Conservation (phyloP, 2,113 vertebrate species). For the Neomonachus schauinslandi region DNA sequence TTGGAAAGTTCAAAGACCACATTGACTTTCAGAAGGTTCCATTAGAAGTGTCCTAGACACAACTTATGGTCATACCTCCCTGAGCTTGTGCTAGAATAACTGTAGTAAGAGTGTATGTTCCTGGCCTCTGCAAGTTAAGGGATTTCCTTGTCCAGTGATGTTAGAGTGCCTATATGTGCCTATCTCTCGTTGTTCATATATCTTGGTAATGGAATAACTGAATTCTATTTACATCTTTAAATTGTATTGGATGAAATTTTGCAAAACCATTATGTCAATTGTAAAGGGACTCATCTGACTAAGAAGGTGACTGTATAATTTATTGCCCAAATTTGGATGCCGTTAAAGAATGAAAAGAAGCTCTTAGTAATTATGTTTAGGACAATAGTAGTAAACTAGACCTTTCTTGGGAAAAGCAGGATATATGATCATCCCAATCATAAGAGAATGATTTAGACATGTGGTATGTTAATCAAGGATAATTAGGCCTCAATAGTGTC, state of each 20-base stretch:
- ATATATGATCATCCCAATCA: neutral
- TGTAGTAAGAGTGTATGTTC: neutral
- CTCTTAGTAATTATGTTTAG: neutral
- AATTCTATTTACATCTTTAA: slow-evolving; percentile 7
- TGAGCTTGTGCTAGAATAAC: neutral
- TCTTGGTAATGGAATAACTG: neutral
- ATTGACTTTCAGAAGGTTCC: neutral
- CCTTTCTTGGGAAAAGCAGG: neutral
- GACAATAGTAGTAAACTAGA: neutral
- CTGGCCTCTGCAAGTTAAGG: neutral
- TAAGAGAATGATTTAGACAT: neutral
- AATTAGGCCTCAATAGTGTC: neutral
- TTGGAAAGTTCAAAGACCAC: neutral
- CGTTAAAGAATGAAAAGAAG: neutral
- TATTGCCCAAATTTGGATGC: neutral
- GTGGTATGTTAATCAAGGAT: neutral
- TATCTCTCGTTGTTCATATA: neutral
- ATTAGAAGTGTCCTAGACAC: neutral
- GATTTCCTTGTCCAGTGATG: neutral
- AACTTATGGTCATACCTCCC: neutral
- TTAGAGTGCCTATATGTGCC: neutral
- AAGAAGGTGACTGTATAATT: neutral
- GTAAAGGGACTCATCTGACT: neutral
- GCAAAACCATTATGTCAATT: neutral
- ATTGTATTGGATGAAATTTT: neutral